Conservation (phyloP, 1,140 invertebrate species). For the Drosophila virilis region DNA sequence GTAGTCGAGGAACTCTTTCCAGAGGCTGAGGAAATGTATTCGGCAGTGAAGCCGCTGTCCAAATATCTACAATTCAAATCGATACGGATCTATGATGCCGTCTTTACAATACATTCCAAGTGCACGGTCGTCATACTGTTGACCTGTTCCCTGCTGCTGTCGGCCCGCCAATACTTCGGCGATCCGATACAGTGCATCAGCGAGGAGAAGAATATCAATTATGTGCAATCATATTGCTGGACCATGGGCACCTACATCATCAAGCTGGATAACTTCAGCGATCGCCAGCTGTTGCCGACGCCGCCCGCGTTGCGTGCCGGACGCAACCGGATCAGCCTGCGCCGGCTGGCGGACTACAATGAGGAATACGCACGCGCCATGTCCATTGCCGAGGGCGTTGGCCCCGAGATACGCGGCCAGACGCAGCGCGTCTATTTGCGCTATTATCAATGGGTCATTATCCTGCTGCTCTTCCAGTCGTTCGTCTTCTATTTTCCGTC, state of each 20-base stretch:
- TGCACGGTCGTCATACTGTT: conserved; percentile 88
- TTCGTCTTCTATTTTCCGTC: conserved; percentile 90
- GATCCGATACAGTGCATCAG: conserved; percentile 89
- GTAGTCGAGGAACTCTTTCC: conserved; percentile 65
- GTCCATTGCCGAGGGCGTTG: conserved; percentile 71
- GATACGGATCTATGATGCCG: conserved; percentile 88
- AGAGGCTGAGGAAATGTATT: conserved; percentile 77
- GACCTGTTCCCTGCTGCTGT: conserved; percentile 87
- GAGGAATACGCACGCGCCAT: conserved; percentile 67
- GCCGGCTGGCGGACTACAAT: conserved; percentile 43
- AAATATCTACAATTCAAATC: conserved; percentile 86
- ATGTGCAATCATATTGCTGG: conserved; percentile 91
- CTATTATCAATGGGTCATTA: conserved; percentile 96
- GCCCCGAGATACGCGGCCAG: conserved; percentile 72
- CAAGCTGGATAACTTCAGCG: conserved; percentile 54
- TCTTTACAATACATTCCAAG: conserved; percentile 89
- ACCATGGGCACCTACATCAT: conserved; percentile 91
- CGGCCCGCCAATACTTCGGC: conserved; percentile 89
- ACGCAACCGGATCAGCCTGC: conserved; percentile 21
- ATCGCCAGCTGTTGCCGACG: not conserved
- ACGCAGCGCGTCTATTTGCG: conserved; percentile 88
- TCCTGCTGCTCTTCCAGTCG: conserved; percentile 92
- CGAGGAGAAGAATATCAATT: conserved; percentile 85
- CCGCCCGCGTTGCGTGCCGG: not conserved
- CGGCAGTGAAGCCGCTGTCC: conserved; percentile 79